Evolutionary conservation across 2,113 vertebrate species (phyloP).

Genomic region (Petaurus breviceps): DNA sequence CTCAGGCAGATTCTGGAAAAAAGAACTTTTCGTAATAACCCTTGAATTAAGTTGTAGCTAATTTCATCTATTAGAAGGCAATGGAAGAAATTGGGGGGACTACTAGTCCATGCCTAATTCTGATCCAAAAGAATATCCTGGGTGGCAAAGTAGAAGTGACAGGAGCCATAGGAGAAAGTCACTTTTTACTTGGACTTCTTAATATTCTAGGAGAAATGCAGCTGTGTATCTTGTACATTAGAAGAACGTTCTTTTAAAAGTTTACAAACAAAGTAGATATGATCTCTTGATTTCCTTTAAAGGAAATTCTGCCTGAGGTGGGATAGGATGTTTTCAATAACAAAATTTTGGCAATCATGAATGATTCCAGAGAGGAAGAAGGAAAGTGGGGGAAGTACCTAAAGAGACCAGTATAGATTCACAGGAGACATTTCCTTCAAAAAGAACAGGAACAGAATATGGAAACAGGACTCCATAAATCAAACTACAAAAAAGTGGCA

Average conservation of each 20-base stretch:
- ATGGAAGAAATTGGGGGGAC: not conserved
- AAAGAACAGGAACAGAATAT: not conserved
- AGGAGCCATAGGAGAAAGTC: not conserved
- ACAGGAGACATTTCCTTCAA: not conserved
- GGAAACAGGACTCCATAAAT: not conserved
- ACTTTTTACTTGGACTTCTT: not conserved
- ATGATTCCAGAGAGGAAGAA: not conserved
- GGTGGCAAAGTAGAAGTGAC: not conserved
- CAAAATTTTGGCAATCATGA: not conserved
- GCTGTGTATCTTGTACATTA: not conserved
- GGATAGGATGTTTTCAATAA: not conserved
- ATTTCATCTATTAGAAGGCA: not conserved
- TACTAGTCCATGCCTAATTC: not conserved
- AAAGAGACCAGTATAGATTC: not conserved
- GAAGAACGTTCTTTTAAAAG: not conserved
- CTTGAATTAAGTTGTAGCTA: not conserved
- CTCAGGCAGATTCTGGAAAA: not conserved
- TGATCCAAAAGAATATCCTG: not conserved
- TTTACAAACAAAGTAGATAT: not conserved
- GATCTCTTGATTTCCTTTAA: not conserved
- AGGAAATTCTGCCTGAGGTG: not conserved
- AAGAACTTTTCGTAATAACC: not conserved
- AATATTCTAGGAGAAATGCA: not conserved
- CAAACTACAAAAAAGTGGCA: not conserved
- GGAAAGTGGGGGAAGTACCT: not conserved